Conservation (phyloP, 2,888 invertebrate species). For the Zhuqinia jingwanae region DNA sequence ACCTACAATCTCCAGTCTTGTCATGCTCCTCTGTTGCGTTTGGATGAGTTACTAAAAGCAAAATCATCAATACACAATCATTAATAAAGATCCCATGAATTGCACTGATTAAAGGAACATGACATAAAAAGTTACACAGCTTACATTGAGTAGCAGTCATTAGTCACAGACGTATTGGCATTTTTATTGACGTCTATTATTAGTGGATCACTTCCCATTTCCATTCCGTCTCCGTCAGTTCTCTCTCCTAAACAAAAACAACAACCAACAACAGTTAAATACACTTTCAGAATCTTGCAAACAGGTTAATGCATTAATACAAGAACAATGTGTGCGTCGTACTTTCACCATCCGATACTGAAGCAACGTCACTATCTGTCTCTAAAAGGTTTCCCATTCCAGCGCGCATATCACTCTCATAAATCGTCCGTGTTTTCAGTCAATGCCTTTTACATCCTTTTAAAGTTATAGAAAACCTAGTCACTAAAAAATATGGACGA, state of each 20-base stretch:
- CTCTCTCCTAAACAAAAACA: constrained; percentile 58
- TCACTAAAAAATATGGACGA: too few relatives aligned
- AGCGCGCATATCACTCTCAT: constrained; percentile 43
- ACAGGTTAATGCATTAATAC: not conserved
- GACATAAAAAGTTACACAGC: too few relatives aligned
- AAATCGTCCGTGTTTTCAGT: too few relatives aligned
- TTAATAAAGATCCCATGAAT: too few relatives aligned
- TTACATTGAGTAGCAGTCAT: not conserved
- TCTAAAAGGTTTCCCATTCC: constrained; percentile 79
- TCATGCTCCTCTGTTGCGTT: constrained; percentile 16
- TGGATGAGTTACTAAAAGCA: too few relatives aligned
- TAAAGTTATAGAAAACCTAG: too few relatives aligned
- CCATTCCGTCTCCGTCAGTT: constrained; percentile 79
- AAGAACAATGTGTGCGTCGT: not conserved
- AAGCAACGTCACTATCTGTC: constrained; percentile 78
- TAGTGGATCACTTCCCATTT: constrained; percentile 66
- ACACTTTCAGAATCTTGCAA: not conserved
- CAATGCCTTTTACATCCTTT: too few relatives aligned
- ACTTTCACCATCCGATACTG: constrained; percentile 74
- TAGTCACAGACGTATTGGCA: not conserved
- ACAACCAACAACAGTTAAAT: not conserved
- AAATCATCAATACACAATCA: too few relatives aligned
- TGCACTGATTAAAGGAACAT: too few relatives aligned
- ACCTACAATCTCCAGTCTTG: not conserved
- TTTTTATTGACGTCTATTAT: constrained; percentile 41